Base-by-base conservation (phyloP, 2,888 invertebrate species). In the Bedellia somnulentella region DNA sequence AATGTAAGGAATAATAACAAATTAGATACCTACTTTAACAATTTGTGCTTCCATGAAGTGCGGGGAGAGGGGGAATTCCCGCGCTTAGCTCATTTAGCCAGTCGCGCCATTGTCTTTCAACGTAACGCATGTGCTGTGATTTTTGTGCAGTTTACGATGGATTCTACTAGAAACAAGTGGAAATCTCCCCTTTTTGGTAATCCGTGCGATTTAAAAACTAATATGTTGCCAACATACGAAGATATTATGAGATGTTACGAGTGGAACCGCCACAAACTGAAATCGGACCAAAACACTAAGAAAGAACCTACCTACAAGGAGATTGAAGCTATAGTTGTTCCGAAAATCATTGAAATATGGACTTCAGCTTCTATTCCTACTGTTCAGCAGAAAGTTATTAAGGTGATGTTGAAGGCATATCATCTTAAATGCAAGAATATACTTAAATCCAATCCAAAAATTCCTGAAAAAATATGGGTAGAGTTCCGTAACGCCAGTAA, bases 101-200 rank as follows among this genome's bases (percentile, higher is more conserved):
- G n/a, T n/a, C n/a, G 17, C 22, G 27, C 27, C 2, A 6, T 31
- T 22, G n/a, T n/a, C n/a, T 15, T 14, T 13, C n/a, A n/a, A 10
- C 22, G 5, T 16, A 26, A 18, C 15, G 14, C 9, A n/a, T 27
- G 27, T 21, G 14, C n/a, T 12, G 12, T 24, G 24, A 29, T 15
- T 12, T 14, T 21, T 5, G 5, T 5, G 13, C 6, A 9, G 13
- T 21, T n/a, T 17, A 30, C 6, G 8, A 36, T 34, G 37, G 26
- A 34, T 27, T 13, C 10, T 6, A 39, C 35, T 29, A n/a, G n/a
- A n/a, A n/a, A n/a, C n/a, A n/a, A n/a, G n/a, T n/a, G n/a, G n/a
- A 35, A 37, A 27, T 40, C 34, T 28, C 35, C 35, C 4, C 11
- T 35, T 3, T 35, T 40, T 38, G 40, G 40, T 31, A 37, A 37